These are phyloP conservation scores for Spialia ferax DNA, from an alignment of 2,888 invertebrate genomes.

Conservation along the genomic window DNA sequence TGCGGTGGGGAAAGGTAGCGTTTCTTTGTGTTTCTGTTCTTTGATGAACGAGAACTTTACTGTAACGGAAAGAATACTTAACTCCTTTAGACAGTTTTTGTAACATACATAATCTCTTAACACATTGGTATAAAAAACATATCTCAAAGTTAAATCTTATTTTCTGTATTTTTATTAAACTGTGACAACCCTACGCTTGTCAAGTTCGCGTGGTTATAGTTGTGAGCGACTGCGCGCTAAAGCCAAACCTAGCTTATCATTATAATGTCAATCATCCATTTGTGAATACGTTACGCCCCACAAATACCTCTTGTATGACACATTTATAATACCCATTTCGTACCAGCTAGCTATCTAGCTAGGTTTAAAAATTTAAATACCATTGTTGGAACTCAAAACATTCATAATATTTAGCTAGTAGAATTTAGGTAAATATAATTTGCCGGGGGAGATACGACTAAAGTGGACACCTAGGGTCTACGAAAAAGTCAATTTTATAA, in stretches of 20 bases:
- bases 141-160: neutral
- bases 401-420: no score
- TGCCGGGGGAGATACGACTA: no score
- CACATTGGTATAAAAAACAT: no score
- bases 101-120: no score
- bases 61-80: no score
- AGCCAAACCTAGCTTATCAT: conserved; percentile 44
- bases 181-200: conserved; percentile 26
- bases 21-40: no score
- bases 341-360: neutral
- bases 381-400: neutral
- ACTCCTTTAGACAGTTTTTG: no score
- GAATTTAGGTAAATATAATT: no score
- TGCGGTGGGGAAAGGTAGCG: no score
- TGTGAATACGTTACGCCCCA: conserved; percentile 37
- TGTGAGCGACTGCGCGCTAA: conserved; percentile 35
- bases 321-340: conserved; percentile 4
- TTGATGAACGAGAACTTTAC: no score
- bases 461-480: no score
- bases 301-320: conserved; percentile 35
- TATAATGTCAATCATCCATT: conserved; percentile 42
- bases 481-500: no score
- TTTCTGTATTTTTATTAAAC: neutral
- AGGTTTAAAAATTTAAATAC: neutral
- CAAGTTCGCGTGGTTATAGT: conserved; percentile 23